Evolutionary conservation across 2,888 invertebrate species (phyloP), one percentile per base, ranked within the genome.

Genomic region (Calliphora vomitoria): DNA sequence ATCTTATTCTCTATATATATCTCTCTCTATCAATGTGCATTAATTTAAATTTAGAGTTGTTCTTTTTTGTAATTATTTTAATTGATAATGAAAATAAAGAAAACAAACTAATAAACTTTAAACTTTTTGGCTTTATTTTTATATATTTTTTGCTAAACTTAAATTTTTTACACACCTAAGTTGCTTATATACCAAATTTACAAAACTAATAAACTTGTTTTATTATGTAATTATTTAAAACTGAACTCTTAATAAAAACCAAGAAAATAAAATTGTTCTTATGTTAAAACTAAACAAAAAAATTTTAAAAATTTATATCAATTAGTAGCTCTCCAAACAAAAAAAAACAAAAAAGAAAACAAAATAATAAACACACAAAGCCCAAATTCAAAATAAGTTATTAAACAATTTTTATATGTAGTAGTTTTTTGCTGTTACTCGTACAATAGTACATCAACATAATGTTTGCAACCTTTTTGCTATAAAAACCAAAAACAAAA

Each of bases 11-110:
- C 11, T 44, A 11, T 44, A 13, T 41, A 53, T 6, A 53, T 74
- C 25, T 35, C 15, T 71, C 50, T 90, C 71, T 86, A 84, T 89
- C 88, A 78, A 91, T 91, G 92, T 91, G 92, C 92, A 92, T 92
- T 92, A 92, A 90, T 90, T 91, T 90, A 88, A 92, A 87, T 91
- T 92, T 88, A 90, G 92, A 92, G 92, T 92, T 91, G 66, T 85
- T 83, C 82, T 72, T 85, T 85, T 84, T 72, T 69, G n/a, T 80
- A 35, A 31, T 80, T 72, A 44, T 80, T 58, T 66, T 58, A 75
- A 71, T 74, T 78, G 68, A 64, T 82, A 66, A 82, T 44, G 71
- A 76, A 82, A 62, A 44, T 62, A 68, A 41, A 82, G 31, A 79
- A 79, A 68, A 64, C 18, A 35, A 50, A 72, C 25, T 74, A 38